Evolutionary conservation across 2,113 vertebrate species (phyloP).

Genomic region (Ageneiosus marmoratus): DNA sequence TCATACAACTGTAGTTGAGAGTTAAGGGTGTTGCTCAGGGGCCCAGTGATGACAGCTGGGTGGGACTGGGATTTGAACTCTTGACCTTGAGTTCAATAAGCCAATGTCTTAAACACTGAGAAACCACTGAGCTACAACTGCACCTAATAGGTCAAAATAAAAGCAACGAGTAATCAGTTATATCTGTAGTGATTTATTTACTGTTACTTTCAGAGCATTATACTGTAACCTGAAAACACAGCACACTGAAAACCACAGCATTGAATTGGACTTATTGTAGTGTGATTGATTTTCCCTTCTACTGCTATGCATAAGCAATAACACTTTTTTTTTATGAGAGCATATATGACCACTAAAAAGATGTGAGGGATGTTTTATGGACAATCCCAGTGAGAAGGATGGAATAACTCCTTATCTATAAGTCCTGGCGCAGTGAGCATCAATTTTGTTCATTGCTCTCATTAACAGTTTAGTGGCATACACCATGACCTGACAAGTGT

Average conservation of each 20-base stretch:
- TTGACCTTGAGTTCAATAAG: no score
- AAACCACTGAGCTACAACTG: no score
- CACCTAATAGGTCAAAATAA: background rate
- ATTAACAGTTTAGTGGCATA: background rate
- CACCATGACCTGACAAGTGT: background rate
- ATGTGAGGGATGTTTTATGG: background rate
- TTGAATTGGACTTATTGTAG: constrained; percentile 2
- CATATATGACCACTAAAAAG: background rate
- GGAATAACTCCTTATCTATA: background rate
- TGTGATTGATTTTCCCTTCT: background rate
- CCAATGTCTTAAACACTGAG: no score
- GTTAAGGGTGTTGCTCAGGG: no score
- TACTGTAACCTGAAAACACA: background rate
- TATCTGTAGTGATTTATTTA: background rate
- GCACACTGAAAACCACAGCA: background rate
- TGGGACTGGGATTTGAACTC: no score
- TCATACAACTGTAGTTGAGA: no score
- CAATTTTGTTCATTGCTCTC: background rate
- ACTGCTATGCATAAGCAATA: background rate
- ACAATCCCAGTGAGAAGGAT: background rate
- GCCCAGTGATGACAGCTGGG: no score
- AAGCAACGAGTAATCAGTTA: background rate
- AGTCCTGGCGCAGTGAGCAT: background rate
- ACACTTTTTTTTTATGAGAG: background rate
- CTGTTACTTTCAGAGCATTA: background rate